A percentile compares a stretch with the other conserved stretches of the same genome.
Evolutionary conservation across 2,113 vertebrate genomes (phyloP).

Genomic region (Alethe castanea): DNA sequence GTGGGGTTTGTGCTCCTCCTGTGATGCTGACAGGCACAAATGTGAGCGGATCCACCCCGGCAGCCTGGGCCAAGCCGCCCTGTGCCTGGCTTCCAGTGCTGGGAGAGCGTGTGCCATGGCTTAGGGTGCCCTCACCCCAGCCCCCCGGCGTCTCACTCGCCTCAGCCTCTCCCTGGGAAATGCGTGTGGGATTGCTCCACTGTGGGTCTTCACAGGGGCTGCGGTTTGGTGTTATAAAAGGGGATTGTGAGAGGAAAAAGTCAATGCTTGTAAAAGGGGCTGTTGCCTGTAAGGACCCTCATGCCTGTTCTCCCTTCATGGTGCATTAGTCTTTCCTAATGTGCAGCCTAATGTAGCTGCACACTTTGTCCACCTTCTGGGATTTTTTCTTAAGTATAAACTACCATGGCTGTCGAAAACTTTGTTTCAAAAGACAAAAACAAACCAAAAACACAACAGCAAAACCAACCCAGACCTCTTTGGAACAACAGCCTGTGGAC

Average conservation of each 20-base stretch:
- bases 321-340: background rate
- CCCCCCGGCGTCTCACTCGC: background rate
- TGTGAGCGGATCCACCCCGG: background rate
- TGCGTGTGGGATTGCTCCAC: rapidly evolving
- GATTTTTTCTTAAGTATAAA: background rate
- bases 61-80: background rate
- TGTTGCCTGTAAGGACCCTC: background rate
- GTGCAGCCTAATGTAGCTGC: background rate
- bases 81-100: background rate
- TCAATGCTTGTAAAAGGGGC: background rate
- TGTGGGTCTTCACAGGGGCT: background rate
- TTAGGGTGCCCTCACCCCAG: background rate
- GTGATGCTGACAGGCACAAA: slow-evolving; percentile 43
- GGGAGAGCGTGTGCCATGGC: background rate
- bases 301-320: background rate
- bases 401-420: background rate
- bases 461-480: background rate
- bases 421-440: background rate
- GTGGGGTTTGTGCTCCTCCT: slow-evolving; percentile 64
- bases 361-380: background rate
- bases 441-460: background rate
- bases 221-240: background rate
- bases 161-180: background rate
- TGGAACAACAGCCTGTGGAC: background rate
- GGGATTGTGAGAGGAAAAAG: background rate